phyloP scores from a whole-genome alignment of 2,888 invertebrate species.

The Argyresthia albistria region DNA sequence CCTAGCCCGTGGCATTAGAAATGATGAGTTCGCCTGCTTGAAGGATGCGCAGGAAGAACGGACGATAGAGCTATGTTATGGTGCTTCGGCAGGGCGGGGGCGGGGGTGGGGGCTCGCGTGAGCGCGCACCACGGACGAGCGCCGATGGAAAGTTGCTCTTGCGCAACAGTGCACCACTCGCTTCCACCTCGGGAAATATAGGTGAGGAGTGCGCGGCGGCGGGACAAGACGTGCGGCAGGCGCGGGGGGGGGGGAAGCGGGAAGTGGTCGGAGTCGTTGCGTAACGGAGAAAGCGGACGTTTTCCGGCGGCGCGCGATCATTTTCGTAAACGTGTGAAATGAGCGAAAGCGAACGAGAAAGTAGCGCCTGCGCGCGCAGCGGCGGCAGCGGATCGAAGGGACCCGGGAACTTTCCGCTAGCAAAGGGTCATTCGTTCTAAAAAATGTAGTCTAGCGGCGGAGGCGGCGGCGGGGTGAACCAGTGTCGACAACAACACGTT shows the following conservation, averaged over 20 bases:
- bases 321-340: constrained; percentile 70
- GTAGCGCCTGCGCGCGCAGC: constrained; percentile 14
- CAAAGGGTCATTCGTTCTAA: too few species aligned
- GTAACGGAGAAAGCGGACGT: constrained; percentile 61
- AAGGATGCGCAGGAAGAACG: too few species aligned
- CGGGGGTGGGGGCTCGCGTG: not conserved
- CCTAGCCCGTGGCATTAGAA: too few species aligned
- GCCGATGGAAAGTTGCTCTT: constrained; percentile 43
- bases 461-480: too few species aligned
- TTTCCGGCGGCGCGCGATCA: constrained; percentile 59
- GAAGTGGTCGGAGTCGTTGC: constrained; percentile 54
- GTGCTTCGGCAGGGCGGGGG: too few species aligned
- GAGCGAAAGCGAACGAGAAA: constrained; percentile 65
- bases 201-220: constrained; percentile 43
- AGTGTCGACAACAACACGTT: too few species aligned
- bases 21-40: too few species aligned
- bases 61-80: too few species aligned
- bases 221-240: constrained; percentile 9
- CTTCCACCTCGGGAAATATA: constrained; percentile 62
- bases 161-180: constrained; percentile 28
- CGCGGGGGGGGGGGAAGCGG: constrained; percentile 30
- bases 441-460: too few species aligned
- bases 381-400: not conserved
- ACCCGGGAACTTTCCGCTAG: not conserved
- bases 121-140: not conserved